phyloP scores from a whole-genome alignment of 2,113 vertebrate genomes.

The Ictalurus furcatus region DNA sequence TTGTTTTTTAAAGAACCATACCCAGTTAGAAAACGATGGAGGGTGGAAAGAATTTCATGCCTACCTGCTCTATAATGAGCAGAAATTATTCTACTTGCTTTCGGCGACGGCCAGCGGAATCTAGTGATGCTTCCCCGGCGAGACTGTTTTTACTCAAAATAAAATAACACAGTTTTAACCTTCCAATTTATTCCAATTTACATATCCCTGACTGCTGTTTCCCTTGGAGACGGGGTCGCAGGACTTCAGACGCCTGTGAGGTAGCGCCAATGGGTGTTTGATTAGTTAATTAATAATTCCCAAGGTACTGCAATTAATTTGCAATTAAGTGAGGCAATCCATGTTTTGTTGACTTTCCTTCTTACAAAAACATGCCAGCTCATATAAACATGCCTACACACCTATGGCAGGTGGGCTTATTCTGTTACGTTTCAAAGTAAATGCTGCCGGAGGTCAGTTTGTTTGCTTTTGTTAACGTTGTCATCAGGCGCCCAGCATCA shows the following conservation, averaged over 20 bases:
- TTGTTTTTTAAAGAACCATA: slow-evolving; percentile 21
- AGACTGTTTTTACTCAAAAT: slow-evolving; percentile 90
- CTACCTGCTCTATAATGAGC: slow-evolving; percentile 90
- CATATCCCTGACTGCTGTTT: slow-evolving; percentile 80
- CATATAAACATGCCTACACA: slow-evolving; percentile 9
- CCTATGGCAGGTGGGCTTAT: not conserved
- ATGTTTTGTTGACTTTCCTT: slow-evolving; percentile 38
- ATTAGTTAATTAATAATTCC: slow-evolving; percentile 83
- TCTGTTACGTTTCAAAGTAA: slow-evolving; percentile 51
- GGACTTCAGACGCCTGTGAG: slow-evolving; percentile 70
- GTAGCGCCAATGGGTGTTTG: slow-evolving; percentile 76
- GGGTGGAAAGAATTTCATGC: slow-evolving; percentile 82
- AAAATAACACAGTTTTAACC: slow-evolving; percentile 76
- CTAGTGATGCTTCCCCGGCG: slow-evolving; percentile 72
- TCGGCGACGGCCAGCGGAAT: slow-evolving; percentile 74
- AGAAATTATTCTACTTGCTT: slow-evolving; percentile 83
- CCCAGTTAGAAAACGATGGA: slow-evolving; percentile 67
- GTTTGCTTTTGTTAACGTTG: slow-evolving; percentile 62
- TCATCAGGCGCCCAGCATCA: slow-evolving; percentile 48
- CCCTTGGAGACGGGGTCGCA: slow-evolving; percentile 63
- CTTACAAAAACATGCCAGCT: not conserved
- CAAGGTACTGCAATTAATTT: slow-evolving; percentile 69
- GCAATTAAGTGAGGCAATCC: slow-evolving; percentile 66
- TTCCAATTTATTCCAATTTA: slow-evolving; percentile 87
- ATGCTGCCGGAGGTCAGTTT: slow-evolving; percentile 60